Evolutionary conservation across 2,797 vertebrate species (phyloP).

Genomic region (Spondyliosoma cantharus): DNA sequence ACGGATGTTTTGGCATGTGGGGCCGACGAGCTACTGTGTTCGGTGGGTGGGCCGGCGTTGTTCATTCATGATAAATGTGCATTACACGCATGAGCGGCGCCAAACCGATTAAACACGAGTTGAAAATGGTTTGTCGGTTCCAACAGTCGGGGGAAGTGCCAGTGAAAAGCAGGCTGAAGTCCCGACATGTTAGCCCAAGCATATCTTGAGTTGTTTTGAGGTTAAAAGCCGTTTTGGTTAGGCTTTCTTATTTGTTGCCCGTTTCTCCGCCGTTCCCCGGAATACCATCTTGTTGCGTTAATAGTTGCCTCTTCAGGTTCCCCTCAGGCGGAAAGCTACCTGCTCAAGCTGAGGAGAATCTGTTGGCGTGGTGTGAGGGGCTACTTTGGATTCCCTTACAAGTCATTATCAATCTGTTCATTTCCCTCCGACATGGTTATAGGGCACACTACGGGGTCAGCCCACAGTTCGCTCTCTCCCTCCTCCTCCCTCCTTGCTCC

Average conservation of each 20-base stretch:
- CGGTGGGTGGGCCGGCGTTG: constrained; percentile 63
- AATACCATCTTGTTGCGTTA: constrained; percentile 28
- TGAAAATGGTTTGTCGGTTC: constrained; percentile 52
- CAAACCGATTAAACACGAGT: constrained; percentile 66
- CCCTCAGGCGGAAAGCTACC: constrained; percentile 36
- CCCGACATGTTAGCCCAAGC: constrained; percentile 54
- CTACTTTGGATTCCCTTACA: constrained; percentile 51
- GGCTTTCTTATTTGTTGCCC: constrained; percentile 13
- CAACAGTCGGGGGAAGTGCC: constrained; percentile 42
- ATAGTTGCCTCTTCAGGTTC: constrained; percentile 17
- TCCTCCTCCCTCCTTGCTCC: constrained; percentile 10
- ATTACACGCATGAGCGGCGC: constrained; percentile 64
- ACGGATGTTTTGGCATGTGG: constrained; percentile 64
- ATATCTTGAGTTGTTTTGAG: constrained; percentile 59
- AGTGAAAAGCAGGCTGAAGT: constrained; percentile 48
- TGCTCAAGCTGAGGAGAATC: constrained; percentile 48
- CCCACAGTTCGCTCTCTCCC: neutral
- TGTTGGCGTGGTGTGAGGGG: constrained; percentile 31
- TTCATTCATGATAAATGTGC: constrained; percentile 77
- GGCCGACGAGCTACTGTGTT: constrained; percentile 37
- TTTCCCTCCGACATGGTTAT: constrained; percentile 36
- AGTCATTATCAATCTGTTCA: constrained; percentile 67
- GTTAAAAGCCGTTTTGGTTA: constrained; percentile 26
- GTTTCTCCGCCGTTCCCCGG: neutral
- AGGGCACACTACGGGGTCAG: constrained; percentile 22